A percentile compares a stretch with the other conserved stretches of the same genome.
Evolutionary conservation across 2,888 invertebrate genomes (phyloP).

Genomic region (Anoncus sp.): DNA sequence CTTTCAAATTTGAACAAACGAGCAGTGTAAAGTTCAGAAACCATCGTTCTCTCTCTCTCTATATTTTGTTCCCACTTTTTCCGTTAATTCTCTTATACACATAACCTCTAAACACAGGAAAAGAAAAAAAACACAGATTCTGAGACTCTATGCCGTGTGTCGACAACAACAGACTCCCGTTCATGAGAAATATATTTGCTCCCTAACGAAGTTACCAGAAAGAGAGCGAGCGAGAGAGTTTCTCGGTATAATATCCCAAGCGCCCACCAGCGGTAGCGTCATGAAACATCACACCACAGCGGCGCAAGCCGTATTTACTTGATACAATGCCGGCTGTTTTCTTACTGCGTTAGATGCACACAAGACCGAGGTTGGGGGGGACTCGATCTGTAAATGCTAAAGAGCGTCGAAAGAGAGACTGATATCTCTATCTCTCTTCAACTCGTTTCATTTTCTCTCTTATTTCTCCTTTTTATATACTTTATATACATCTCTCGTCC

Average conservation of each 20-base stretch:
- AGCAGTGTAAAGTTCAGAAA: neutral
- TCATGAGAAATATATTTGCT: constrained; percentile 5
- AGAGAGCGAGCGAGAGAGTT: constrained; percentile 75
- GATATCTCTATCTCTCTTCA: constrained; percentile 32
- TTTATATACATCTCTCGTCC: constrained; percentile 45
- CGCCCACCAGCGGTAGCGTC: constrained; percentile 50
- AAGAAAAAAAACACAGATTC: constrained; percentile 7
- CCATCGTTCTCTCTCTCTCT: too few species aligned
- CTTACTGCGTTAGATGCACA: constrained; percentile 6
- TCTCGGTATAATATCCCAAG: constrained; percentile 69
- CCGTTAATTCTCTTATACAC: neutral
- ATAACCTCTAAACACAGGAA: neutral
- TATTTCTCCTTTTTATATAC: neutral
- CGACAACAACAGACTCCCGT: constrained; percentile 13
- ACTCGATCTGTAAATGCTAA: constrained; percentile 52
- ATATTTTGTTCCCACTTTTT: neutral
- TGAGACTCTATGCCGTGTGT: constrained; percentile 19
- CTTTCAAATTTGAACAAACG: neutral
- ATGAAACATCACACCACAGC: constrained; percentile 26
- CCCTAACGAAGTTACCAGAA: constrained; percentile 46
- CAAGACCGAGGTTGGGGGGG: constrained; percentile 28
- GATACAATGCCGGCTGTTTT: constrained; percentile 31
- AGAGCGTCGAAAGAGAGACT: constrained; percentile 50
- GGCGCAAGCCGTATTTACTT: constrained; percentile 25
- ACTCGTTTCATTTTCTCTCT: constrained; percentile 39